Evolutionary conservation across 2,888 invertebrate genomes (phyloP).

Genomic region (Adelognathus sp.): DNA sequence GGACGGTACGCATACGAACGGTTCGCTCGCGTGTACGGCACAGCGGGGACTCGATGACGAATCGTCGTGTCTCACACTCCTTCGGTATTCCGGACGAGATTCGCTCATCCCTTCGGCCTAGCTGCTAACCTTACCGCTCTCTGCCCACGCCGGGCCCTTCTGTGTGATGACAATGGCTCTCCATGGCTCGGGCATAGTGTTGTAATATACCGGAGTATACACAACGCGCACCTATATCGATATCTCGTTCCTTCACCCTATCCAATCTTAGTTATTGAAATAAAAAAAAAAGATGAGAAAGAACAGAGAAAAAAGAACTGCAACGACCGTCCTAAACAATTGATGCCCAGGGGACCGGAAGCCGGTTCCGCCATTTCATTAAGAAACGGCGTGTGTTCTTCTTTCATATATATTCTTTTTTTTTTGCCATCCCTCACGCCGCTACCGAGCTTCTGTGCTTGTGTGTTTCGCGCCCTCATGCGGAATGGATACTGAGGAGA

Average conservation of each 20-base stretch:
- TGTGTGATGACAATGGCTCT: background rate
- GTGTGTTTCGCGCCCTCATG: conserved; percentile 25
- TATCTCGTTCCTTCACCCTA: conserved; percentile 60
- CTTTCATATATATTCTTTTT: conserved; percentile 6
- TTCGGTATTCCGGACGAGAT: background rate
- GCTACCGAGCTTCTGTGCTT: background rate
- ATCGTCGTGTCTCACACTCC: conserved; percentile 19
- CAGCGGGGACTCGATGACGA: conserved; percentile 47
- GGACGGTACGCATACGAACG: conserved; percentile 37
- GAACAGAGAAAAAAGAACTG: no score
- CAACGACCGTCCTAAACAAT: conserved; percentile 72
- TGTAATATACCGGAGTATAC: background rate
- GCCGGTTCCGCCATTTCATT: conserved; percentile 73
- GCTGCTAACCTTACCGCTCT: background rate
- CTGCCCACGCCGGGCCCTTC: background rate
- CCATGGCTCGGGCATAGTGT: background rate
- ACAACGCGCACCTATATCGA: conserved; percentile 12
- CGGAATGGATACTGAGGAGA: conserved; percentile 30
- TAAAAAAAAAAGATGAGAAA: no score
- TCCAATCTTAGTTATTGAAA: conserved; percentile 75
- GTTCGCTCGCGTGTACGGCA: conserved; percentile 3
- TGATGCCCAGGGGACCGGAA: conserved; percentile 64
- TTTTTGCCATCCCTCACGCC: conserved; percentile 5
- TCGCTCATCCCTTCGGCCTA: conserved; percentile 14
- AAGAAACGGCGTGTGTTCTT: conserved; percentile 59